Base-by-base conservation (phyloP, 2,797 vertebrate species). In the Erethizon dorsatum region DNA sequence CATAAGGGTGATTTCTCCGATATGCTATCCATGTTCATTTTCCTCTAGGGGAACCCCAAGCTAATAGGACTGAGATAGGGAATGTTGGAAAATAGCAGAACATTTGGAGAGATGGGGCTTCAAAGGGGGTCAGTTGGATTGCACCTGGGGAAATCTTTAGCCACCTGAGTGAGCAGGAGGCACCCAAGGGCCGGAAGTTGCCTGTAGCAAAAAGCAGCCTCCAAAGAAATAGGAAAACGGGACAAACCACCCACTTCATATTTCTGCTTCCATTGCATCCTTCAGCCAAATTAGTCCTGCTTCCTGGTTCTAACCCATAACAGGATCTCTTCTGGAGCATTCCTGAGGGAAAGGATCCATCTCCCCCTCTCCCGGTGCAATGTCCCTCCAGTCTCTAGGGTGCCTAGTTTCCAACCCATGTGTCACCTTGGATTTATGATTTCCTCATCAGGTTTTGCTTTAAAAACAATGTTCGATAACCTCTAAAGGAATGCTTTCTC, bases 401-500 rank as follows among this genome's bases (percentile, higher is more conserved):
- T 61, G 65, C 82, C 67, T 1, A 2, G 22, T 37, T 54, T 90
- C 93, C 94, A 95, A 61, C 50, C 82, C 63, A 28, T 0, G 8
- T 7, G 59, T 82, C 75, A 26, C 28, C 69, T 91, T 71, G 54
- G 37, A 56, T 93, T 97, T 82, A 80, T 28, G 65, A 93, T 84
- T 89, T 77, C 67, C 26, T 79, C 69, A 52, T 95, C 59, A 18
- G 54, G 28, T 78, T 94, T 65, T n/a, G 28, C 56, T 90, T 33
- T n/a, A 92, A 83, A 95, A 96, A 69, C 5, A 77, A 67, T 85
- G 84, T 54, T 80, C 47, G 28, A 26, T 45, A 85, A 87, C 31
- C 65, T 79, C 92, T 78, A 52, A 96, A 90, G 92, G 93, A 92
- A 94, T 82, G 9, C 75, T 11, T 83, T 95, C 37, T 47, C 61